A percentile compares a stretch with the other conserved stretches of the same genome.
These are phyloP conservation scores for Dinomys branickii DNA, from an alignment of 2,113 vertebrate genomes.

Conservation along the genomic window DNA sequence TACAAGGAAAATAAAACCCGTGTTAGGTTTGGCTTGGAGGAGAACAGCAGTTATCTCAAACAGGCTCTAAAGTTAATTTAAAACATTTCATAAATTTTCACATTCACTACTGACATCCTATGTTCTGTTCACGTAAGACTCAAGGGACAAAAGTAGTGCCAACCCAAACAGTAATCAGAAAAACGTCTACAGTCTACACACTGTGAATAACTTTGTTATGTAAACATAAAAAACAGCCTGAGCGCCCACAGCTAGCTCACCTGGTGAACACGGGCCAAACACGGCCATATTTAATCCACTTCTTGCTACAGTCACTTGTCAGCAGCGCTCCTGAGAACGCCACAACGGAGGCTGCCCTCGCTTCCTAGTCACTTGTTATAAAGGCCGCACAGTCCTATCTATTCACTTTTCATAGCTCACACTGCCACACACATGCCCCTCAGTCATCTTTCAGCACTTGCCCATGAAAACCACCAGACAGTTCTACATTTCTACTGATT, in stretches of 20 bases:
- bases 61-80: not conserved
- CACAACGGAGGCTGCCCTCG: not conserved
- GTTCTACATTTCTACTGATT: not conserved
- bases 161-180: not conserved
- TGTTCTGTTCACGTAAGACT: not conserved
- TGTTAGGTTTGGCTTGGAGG: not conserved
- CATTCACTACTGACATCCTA: not conserved
- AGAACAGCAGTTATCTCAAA: not conserved
- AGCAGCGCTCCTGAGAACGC: not conserved
- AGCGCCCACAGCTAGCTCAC: not conserved
- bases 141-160: not conserved
- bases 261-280: not conserved
- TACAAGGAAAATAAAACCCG: constrained; percentile 8
- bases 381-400: not conserved
- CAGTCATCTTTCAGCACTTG: not conserved
- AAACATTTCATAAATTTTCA: not conserved
- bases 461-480: not conserved
- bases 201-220: not conserved
- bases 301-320: not conserved
- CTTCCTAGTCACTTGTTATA: not conserved
- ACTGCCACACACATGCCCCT: not conserved
- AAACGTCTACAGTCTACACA: not conserved
- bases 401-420: not conserved
- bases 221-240: not conserved
- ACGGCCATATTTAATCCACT: not conserved